Base-by-base conservation (phyloP, 2,113 vertebrate genomes). In the Chinchilla lanigera region DNA sequence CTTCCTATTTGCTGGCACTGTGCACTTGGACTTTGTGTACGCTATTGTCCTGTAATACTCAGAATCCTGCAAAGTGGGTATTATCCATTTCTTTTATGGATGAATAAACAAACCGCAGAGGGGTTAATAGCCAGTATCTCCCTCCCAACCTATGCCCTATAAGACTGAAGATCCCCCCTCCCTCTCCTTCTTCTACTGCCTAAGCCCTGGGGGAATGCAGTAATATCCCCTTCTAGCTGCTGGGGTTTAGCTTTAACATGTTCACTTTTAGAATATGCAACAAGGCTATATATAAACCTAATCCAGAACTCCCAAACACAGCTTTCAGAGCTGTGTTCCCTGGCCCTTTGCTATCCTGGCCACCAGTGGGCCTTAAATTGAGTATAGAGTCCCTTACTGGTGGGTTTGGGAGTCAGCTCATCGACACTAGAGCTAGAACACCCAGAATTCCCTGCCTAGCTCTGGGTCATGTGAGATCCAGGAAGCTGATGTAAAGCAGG, bases 21-120 rank as follows among this genome's bases (percentile, higher is more conserved):
- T 47, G 16, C 20, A 83, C 28, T 14, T 54, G 24, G 73, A 69
- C 13, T 90, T 69, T 14, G 5, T 26, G 16, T 77, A 17, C 24
- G 38, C 54, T 44, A 26, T 19, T 10, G 0, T 28, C 54, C 38
- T 47, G 20, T 78, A 86, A 92, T 71, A 52, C 17, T 83, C 9
- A 33, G 58, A 94, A 75, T 44, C 35, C 67, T 67, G 54, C 63
- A 87, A 19, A 85, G 38, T 81, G 50, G n/a, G 19, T 47, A 26
- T 89, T 81, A 88, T 47, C 24, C 52, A 44, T n/a, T 38, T 28
- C 54, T 81, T 30, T 75, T 75, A 44, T 8, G 28, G 44, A 95
- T 77, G 60, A 90, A 77, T 89, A 95, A 90, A 58, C 47, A 30
- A 90, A 71, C 26, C 44, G 84, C 69, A 89, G 56, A 65, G 33